These are phyloP conservation scores for Spondyliosoma cantharus DNA, from an alignment of 2,797 vertebrate species.

Conservation along the genomic window DNA sequence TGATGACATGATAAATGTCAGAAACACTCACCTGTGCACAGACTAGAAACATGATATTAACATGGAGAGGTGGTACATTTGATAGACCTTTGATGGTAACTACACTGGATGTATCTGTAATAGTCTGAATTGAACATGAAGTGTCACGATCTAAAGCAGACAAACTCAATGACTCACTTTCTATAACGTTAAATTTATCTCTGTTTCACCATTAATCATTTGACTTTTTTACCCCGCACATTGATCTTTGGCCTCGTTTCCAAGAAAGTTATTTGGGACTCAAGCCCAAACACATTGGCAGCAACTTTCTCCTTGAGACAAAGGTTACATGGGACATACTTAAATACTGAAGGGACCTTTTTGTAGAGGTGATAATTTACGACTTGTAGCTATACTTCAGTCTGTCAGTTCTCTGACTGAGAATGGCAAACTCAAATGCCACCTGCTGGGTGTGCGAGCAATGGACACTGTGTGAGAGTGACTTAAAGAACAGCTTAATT, in stretches of 20 bases:
- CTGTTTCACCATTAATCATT: background rate
- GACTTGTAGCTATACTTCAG: slow-evolving; percentile 45
- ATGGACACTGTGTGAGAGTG: slow-evolving; percentile 37
- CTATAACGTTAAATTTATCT: background rate
- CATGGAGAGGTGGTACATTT: background rate
- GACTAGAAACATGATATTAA: background rate
- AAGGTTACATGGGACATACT: slow-evolving; percentile 71
- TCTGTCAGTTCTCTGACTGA: slow-evolving; percentile 47
- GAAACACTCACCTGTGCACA: background rate
- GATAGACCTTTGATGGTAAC: background rate
- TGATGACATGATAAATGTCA: background rate
- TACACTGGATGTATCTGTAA: background rate
- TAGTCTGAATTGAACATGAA: background rate
- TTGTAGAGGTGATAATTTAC: slow-evolving; percentile 73
- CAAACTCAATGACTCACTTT: background rate
- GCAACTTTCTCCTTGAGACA: slow-evolving; percentile 62
- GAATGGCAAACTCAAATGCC: slow-evolving; percentile 73
- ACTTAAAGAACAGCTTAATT: background rate
- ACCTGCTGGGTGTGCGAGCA: slow-evolving; percentile 74
- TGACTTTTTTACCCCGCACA: background rate
- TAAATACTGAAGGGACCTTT: slow-evolving; percentile 77
- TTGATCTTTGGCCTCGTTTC: slow-evolving; percentile 23
- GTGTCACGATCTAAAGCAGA: no score
- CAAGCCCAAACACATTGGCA: slow-evolving; percentile 8
- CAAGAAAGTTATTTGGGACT: slow-evolving; percentile 31